Base-by-base conservation (phyloP, 2,888 invertebrate genomes). In the Notodonta dromedarius region DNA sequence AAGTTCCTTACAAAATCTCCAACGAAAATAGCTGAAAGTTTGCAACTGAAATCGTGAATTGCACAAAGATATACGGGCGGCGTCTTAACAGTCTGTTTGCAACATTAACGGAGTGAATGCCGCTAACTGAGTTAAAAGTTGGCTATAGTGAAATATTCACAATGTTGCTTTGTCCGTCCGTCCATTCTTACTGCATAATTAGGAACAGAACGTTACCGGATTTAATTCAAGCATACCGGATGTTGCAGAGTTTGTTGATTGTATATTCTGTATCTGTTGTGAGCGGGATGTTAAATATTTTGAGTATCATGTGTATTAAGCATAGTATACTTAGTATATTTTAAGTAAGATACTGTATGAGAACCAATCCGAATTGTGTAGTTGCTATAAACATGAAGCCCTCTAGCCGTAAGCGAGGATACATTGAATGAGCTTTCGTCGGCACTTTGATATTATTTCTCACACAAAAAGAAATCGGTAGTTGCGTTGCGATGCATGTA, bases 91-190 rank as follows among this genome's bases (percentile, higher is more conserved):
- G 57, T 51, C 61, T 63, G 71, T 62, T 73, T 66, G 58, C 48
- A 61, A 42, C 70, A 50, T 66, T 59, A 58, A 44, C 70, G 68
- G 69, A 63, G 73, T 65, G 71, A 74, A 74, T 71, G 67, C 66
- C 66, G 67, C 58, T 79, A 82, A 80, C 77, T 76, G 63, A 74
- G 82, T 83, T 82, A 79, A 76, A 80, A 82, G 79, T 82, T 77
- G 66, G 60, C 58, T 53, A 35, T 53, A 67, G 69, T 71, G 65
- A 65, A 69, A 69, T 68, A 71, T 67, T 69, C 65, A 65, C 68
- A 76, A 76, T 73, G 78, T 78, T 74, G 74, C 82, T 79, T 80
- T 80, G 82, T 78, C 75, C 59, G 69, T 74, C 76, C 65, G 68
- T 70, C 72, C 67, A 67, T 74, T 76, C 70, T 74, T 66, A 65